Base-by-base conservation (phyloP, 2,888 invertebrate species). In the Glomeris marginata region DNA sequence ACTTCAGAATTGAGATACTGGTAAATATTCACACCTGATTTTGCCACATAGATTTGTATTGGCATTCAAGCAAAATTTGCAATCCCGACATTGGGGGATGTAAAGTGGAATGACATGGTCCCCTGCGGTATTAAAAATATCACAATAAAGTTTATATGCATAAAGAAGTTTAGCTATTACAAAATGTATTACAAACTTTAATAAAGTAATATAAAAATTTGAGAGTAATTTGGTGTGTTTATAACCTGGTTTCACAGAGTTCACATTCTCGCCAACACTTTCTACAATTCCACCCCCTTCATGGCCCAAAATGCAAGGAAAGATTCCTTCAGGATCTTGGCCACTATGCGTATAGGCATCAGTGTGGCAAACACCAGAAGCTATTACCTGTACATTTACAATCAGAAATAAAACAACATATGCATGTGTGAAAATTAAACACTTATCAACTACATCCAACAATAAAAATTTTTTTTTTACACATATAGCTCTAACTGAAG, bases 61-160 rank as follows among this genome's bases (percentile, higher is more conserved):
- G 0, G 84, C 79, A 53, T 82, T 91, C 55, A 81, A 78, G 69
- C 98, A 99, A 68, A 90, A 98, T 66, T 95, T 91, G 71, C 98
- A 99, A 18, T 88, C 82, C 28, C 82, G 77, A 68, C 98, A 99
- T 69, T 99, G 95, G 0, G 98, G 97, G 52, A 92, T 81, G 64
- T 97, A 98, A 22, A 94, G 69, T 0, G 97, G 95, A 55, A 98
- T 78, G n/a, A 99, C 98, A 69, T 92, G 90, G 67, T 98, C 97
- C 49, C 84, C 81, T 80, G 59, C n/a, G n/a, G n/a, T n/a, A n/a
- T n/a, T n/a, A n/a, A n/a, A n/a, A n/a, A n/a, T n/a, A n/a, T n/a
- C n/a, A n/a, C n/a, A n/a, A n/a, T n/a, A n/a, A n/a, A n/a, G n/a
- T n/a, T n/a, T n/a, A n/a, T n/a, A n/a, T n/a, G n/a, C n/a, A n/a